Conservation (phyloP, 2,888 invertebrate species). For the Ophion obscuratus region DNA sequence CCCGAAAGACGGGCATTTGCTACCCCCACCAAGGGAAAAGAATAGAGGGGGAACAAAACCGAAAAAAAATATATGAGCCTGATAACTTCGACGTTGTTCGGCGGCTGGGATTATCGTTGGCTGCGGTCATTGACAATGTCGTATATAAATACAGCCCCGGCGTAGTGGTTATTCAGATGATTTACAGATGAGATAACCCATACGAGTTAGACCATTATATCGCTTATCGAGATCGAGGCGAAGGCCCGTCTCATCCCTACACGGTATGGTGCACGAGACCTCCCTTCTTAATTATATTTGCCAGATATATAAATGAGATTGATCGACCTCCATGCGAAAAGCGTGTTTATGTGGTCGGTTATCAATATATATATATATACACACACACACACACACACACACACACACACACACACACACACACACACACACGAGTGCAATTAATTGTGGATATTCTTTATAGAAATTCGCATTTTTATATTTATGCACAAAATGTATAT, state of each 20-base stretch:
- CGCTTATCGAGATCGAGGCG: constrained; percentile 18
- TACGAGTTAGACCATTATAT: constrained; percentile 34
- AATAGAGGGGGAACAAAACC: not conserved
- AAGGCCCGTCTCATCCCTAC: constrained; percentile 41
- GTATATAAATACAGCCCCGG: not conserved
- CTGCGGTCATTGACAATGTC: constrained; percentile 22
- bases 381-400: no score
- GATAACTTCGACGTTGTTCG: constrained; percentile 4
- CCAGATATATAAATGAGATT: constrained; percentile 66
- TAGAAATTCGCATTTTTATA: no score
- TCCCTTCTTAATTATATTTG: constrained; percentile 66
- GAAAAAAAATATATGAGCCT: constrained; percentile 1
- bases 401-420: no score
- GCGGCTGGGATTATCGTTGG: constrained; percentile 26
- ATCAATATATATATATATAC: no score
- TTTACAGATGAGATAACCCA: constrained; percentile 63
- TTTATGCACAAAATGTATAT: no score
- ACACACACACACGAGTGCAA: no score
- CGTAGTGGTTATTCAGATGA: constrained; percentile 46
- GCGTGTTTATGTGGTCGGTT: not conserved
- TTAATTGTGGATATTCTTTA: no score
- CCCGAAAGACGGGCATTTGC: not conserved
- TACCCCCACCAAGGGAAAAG: not conserved
- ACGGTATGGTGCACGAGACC: constrained; percentile 31
- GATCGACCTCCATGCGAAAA: constrained; percentile 51